Evolutionary conservation across 2,113 vertebrate species (phyloP), one percentile per base, ranked within the genome.

Genomic region (Sylvia atricapilla): DNA sequence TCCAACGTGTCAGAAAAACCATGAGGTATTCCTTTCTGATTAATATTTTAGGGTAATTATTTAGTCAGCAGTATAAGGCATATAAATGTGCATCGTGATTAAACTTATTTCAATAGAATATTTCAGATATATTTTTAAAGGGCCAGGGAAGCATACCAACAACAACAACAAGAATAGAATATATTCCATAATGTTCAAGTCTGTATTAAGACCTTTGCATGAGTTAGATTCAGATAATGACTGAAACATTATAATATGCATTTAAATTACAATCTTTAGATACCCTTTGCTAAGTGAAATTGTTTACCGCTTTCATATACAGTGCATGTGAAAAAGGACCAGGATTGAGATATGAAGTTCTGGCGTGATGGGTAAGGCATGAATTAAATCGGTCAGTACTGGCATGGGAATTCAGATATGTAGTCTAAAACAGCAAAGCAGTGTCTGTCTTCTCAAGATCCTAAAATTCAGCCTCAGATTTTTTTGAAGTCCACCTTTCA

Each of bases 11-110:
- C 68, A 66, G 31, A 67, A 87, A 68, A 86, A 50, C 50, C 79
- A 19, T 22, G 75, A 92, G 39, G 8, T 88, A 88, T 69, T 94
- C 41, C 79, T 90, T 90, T 86, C 63, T 86, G 67, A 80, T 92
- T 90, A 90, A 73, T 95, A 86, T 88, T 96, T 96, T 92, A 80
- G 43, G 55, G 69, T 95, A 93, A 92, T 92, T 93, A 95, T 94
- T 63, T 74, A 43, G 23, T 88, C 72, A 88, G 41, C 50, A 63
- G 35, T 78, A 56, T 78, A 93, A 87, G 47, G 24, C 33, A 46
- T 83, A 80, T 76, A 83, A 83, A 73, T 77, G 43, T 90, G 30
- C 50, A 55, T 84, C 88, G 59, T 94, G 88, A 95, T 96, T 88
- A 90, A 86, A 90, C 53, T 90, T 12, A 46, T 86, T 88, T 88